Evolutionary conservation across 2,797 vertebrate genomes (phyloP).

Genomic region (Melanotaenia nigrans): DNA sequence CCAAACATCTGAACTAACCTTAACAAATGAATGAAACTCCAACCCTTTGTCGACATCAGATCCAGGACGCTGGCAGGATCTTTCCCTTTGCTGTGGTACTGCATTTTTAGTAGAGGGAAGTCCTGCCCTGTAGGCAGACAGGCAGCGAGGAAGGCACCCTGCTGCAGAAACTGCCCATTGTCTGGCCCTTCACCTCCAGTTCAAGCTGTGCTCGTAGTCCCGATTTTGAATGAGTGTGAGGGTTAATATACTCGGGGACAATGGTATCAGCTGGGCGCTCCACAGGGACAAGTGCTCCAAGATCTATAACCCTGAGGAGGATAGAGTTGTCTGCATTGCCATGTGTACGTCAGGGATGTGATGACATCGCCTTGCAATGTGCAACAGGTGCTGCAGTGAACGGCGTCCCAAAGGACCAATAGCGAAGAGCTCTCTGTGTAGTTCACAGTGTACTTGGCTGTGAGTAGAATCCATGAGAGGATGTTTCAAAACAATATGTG

Average conservation of each 20-base stretch:
- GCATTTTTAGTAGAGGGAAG: slow-evolving; percentile 50
- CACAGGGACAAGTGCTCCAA: slow-evolving; percentile 43
- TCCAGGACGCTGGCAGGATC: slow-evolving; percentile 46
- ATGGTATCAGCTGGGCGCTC: slow-evolving; percentile 62
- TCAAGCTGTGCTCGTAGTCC: slow-evolving; percentile 41
- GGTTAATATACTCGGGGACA: slow-evolving; percentile 52
- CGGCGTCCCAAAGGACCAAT: slow-evolving; percentile 39
- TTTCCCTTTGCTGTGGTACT: slow-evolving; percentile 36
- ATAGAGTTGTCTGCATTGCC: slow-evolving; percentile 56
- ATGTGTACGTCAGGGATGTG: slow-evolving; percentile 27
- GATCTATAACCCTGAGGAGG: slow-evolving; percentile 41
- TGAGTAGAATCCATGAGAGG: slow-evolving; percentile 29
- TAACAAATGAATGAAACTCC: slow-evolving; percentile 43
- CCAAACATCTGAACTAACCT: slow-evolving; percentile 56
- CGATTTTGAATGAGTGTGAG: slow-evolving; percentile 44
- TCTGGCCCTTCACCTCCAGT: slow-evolving; percentile 44
- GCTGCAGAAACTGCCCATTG: slow-evolving; percentile 49
- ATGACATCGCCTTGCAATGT: slow-evolving; percentile 48
- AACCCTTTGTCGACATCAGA: slow-evolving; percentile 44
- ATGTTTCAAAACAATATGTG: slow-evolving; percentile 14
- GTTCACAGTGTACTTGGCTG: slow-evolving; percentile 26
- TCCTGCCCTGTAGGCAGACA: slow-evolving; percentile 62
- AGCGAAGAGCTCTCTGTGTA: slow-evolving; percentile 19
- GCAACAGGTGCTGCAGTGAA: slow-evolving; percentile 61
- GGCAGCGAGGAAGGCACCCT: slow-evolving; percentile 38